Evolutionary conservation across 2,888 invertebrate genomes (phyloP).

Genomic region (Prosopocoilus inquinatus): DNA sequence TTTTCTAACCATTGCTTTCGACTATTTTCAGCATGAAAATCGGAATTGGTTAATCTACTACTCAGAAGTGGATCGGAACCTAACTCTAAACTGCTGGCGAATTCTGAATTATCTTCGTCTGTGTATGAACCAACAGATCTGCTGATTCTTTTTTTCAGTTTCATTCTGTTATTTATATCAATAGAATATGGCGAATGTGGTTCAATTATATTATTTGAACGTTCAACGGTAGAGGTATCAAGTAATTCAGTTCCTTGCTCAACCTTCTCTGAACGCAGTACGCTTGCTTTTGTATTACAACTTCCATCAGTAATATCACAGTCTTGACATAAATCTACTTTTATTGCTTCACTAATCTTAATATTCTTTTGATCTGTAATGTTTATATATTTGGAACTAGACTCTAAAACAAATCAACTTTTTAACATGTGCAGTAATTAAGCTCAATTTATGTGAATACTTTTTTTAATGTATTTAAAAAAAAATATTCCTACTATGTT

Average conservation of each 20-base stretch:
- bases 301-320: conserved; percentile 16
- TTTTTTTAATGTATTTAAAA: too few relatives aligned
- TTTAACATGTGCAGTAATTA: background rate
- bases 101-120: conserved; percentile 31
- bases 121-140: conserved; percentile 41
- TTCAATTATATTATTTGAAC: background rate
- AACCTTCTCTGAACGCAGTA: conserved; percentile 23
- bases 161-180: conserved; percentile 4
- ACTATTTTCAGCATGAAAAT: conserved; percentile 9
- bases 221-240: conserved; percentile 7
- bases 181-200: background rate
- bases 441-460: too few relatives aligned
- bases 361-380: background rate
- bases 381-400: background rate
- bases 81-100: conserved; percentile 29
- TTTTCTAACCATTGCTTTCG: conserved; percentile 24
- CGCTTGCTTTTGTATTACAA: conserved; percentile 2
- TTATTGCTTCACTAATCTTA: conserved; percentile 7
- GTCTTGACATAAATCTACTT: conserved; percentile 1
- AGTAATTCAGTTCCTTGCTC: conserved; percentile 45
- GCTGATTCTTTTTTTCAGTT: conserved; percentile 34
- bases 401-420: too few relatives aligned
- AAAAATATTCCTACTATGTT: too few relatives aligned
- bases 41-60: conserved; percentile 13
- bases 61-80: conserved; percentile 39